These are phyloP conservation scores for Sphaerophoria taeniata DNA, from an alignment of 2,888 invertebrate genomes.

Conservation along the genomic window DNA sequence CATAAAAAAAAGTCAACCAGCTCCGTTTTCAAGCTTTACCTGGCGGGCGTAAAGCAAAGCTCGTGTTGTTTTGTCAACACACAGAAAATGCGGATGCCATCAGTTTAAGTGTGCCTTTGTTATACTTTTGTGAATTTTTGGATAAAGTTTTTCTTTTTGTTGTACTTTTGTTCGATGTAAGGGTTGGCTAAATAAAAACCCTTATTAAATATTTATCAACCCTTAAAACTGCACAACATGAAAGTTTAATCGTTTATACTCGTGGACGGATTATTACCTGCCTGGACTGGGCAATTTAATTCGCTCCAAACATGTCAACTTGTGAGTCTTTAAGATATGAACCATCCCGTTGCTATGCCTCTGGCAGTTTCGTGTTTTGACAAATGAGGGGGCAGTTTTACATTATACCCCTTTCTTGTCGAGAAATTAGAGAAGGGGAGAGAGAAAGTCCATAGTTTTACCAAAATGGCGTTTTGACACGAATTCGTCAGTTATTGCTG, in stretches of 20 bases:
- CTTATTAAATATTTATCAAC: slow-evolving; percentile 60
- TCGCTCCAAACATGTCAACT: slow-evolving; percentile 62
- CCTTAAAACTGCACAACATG: slow-evolving; percentile 64
- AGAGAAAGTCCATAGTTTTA: slow-evolving; percentile 35
- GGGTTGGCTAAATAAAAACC: slow-evolving; percentile 71
- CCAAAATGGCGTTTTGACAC: slow-evolving; percentile 70
- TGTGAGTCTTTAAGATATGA: slow-evolving; percentile 64
- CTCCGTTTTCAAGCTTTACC: slow-evolving; percentile 24
- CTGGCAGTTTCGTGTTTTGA: slow-evolving; percentile 4
- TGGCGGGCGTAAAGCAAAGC: slow-evolving; percentile 36
- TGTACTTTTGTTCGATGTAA: slow-evolving; percentile 32
- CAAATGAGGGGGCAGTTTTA: slow-evolving; percentile 8
- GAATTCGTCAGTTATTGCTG: slow-evolving; percentile 56
- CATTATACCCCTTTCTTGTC: not conserved
- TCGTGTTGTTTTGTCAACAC: slow-evolving; percentile 64
- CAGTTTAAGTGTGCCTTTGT: slow-evolving; percentile 23
- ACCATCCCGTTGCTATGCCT: not conserved
- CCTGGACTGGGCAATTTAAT: slow-evolving; percentile 57
- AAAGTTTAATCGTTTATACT: slow-evolving; percentile 59
- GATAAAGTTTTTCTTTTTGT: slow-evolving; percentile 8
- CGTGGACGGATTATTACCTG: slow-evolving; percentile 50
- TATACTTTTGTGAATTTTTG: slow-evolving; percentile 28
- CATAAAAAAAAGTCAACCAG: slow-evolving; percentile 35
- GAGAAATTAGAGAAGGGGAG: not conserved
- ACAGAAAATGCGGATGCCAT: slow-evolving; percentile 41